phyloP scores from a whole-genome alignment of 2,888 invertebrate species.

The Oxyteleia sp. region DNA sequence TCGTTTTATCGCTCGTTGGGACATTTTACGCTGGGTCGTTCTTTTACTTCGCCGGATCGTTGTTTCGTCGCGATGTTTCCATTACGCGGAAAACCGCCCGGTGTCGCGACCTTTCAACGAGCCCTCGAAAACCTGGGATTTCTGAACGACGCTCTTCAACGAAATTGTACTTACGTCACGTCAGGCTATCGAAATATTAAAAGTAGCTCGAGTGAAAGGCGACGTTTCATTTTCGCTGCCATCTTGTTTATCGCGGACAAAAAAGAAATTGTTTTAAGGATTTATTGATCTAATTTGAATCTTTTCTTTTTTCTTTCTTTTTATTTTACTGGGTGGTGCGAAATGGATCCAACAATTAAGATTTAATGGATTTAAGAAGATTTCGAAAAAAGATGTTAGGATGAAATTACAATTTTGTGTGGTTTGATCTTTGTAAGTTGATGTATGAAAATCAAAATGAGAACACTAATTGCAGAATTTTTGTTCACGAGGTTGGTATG shows the following conservation, averaged over 20 bases:
- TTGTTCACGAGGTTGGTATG: no score
- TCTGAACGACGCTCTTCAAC: not conserved
- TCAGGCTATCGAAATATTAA: constrained; percentile 28
- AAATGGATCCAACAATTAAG: no score
- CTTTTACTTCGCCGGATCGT: constrained; percentile 2
- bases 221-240: constrained; percentile 3
- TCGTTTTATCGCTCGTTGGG: constrained; percentile 15
- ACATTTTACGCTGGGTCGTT: not conserved
- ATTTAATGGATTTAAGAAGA: no score
- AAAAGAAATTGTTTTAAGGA: not conserved
- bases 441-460: no score
- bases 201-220: constrained; percentile 16
- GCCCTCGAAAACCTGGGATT: not conserved
- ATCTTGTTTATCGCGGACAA: constrained; percentile 10
- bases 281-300: not conserved
- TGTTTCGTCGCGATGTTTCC: constrained; percentile 10
- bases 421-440: no score
- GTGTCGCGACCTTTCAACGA: not conserved
- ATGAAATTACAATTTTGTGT: no score
- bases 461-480: no score
- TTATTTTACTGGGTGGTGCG: no score
- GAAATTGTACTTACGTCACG: constrained; percentile 16
- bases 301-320: no score
- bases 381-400: no score
- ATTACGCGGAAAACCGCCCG: not conserved